phyloP scores from a whole-genome alignment of 92 coral and sea anemone species.

The Zoanthus sansibaricus region DNA sequence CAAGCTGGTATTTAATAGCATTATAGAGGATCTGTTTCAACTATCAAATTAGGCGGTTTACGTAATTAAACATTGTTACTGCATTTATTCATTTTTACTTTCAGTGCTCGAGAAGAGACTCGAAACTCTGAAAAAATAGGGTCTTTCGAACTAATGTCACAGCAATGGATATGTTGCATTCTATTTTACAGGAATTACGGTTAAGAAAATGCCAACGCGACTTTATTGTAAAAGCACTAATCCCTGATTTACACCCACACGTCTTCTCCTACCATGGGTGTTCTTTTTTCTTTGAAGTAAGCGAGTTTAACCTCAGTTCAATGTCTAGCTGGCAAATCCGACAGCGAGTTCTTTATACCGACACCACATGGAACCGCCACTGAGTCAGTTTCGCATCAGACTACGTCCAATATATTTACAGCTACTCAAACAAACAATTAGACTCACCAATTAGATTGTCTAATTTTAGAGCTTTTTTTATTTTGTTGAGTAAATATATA shows the following conservation, averaged over 20 bases:
- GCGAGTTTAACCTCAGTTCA: slow-evolving; percentile 3
- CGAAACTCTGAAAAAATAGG: background rate
- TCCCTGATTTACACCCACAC: slow-evolving; percentile 23
- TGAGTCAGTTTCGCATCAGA: background rate
- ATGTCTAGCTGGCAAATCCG: slow-evolving; percentile 9
- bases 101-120: background rate
- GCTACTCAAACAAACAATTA: slow-evolving; percentile 16
- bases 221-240: background rate
- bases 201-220: slow-evolving; percentile 6
- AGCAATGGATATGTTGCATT: background rate
- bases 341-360: slow-evolving; percentile 1
- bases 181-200: background rate
- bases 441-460: slow-evolving; percentile 6
- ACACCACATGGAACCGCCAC: slow-evolving; percentile 21
- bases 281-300: slow-evolving; percentile 34
- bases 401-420: slow-evolving; percentile 12
- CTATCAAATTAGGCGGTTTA: background rate
- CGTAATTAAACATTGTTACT: background rate
- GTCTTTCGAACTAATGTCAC: background rate
- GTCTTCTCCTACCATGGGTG: slow-evolving; percentile 24
- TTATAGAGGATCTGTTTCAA: background rate
- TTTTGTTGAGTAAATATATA: slow-evolving; percentile 4
- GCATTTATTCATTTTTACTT: background rate
- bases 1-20: background rate
- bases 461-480: slow-evolving; percentile 3